Base-by-base conservation (phyloP, 1,140 invertebrate species). In the Amyelois transitella region DNA sequence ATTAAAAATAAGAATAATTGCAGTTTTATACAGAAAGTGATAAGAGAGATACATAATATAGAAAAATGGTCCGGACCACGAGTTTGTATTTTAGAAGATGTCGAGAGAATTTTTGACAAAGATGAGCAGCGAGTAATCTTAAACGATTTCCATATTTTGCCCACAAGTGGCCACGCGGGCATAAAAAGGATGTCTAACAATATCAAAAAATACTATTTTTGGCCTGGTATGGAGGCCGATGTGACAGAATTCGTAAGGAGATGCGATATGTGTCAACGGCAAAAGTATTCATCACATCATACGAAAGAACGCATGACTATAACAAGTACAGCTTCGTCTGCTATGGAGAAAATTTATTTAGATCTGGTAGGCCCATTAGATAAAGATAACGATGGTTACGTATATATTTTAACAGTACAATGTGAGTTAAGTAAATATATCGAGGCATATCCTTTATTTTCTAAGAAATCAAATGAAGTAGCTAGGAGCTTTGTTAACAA, bases 341-440 rank as follows among this genome's bases (percentile, higher is more conserved):
- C n/a, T n/a, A n/a, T n/a, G n/a, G n/a, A n/a, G n/a, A n/a, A n/a
- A n/a, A n/a, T n/a, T n/a, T n/a, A n/a, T n/a, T n/a, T n/a, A n/a
- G n/a, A n/a, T n/a, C n/a, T n/a, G 48, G n/a, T n/a, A n/a, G n/a
- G n/a, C n/a, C n/a, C n/a, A 8, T 43, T 61, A 53, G 53, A 55
- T 17, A 51, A 18, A 12, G 59, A 61, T 51, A 51, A 52, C 28
- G 21, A 43, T 47, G 55, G 53, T 53, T 53, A 68, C 47, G 4
- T 7, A 6, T 65, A 73, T 51, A 66, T 66, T 38, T 12, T 56
- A 14, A 61, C 53, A 45, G 20, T 61, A 28, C 60, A 62, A 22
- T 61, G 59, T 19, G 53, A 61, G 25, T 25, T 61, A 22, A 56
- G 5, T 20, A 56, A 61, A 22, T 57, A 56, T 18, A 43, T 57